A percentile compares a stretch with the other conserved stretches of the same genome.
Conservation (phyloP, 2,113 vertebrate species). For the Ahaetulla prasina region DNA sequence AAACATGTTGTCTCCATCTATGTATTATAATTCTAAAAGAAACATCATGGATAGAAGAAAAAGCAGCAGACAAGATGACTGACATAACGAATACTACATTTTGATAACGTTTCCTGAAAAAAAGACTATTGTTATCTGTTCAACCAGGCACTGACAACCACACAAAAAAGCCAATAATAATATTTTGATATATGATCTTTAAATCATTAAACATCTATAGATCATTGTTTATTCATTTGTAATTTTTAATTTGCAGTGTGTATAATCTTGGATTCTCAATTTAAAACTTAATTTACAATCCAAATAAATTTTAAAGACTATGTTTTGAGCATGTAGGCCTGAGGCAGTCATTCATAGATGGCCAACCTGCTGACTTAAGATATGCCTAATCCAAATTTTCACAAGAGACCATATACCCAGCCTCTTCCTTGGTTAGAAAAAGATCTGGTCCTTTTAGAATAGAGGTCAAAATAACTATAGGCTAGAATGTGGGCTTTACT, state of each 20-base stretch:
- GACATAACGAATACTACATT: neutral
- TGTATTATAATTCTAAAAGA: neutral
- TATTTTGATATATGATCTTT: neutral
- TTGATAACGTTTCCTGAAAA: neutral
- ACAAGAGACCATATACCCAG: neutral
- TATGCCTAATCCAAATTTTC: neutral
- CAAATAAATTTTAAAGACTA: neutral
- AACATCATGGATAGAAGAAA: neutral
- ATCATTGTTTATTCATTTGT: neutral
- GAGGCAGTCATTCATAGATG: neutral
- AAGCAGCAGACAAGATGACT: neutral
- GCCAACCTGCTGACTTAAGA: neutral
- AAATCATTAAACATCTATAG: neutral
- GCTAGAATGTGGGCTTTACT: neutral
- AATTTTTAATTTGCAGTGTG: neutral
- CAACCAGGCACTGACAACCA: neutral
- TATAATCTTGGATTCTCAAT: neutral
- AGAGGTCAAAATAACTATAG: neutral
- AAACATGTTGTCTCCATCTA: slow-evolving; percentile 1
- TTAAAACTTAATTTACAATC: neutral
- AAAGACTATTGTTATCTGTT: neutral
- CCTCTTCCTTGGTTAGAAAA: neutral
- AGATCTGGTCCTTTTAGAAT: neutral
- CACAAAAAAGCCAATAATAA: neutral
- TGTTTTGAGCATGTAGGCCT: neutral